Evolutionary conservation across 2,888 invertebrate genomes (phyloP), one percentile per base, ranked within the genome.

Genomic region (Cryptocheilus praepositus): DNA sequence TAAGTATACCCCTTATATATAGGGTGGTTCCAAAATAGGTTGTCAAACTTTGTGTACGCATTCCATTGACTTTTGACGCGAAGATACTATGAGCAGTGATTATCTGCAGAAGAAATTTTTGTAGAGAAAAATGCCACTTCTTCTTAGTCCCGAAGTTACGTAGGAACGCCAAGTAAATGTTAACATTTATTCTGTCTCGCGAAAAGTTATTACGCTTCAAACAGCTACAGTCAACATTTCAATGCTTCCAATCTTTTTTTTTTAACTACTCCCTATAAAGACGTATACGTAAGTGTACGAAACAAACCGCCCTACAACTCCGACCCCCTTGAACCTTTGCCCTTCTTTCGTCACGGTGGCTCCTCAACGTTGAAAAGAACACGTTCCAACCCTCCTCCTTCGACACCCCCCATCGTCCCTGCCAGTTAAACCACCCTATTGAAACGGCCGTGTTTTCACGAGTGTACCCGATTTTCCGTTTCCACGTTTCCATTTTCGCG

Each of bases 281-380:
- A 11, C 36, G 36, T 11, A 36, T 36, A 8, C 11, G 36, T 36
- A 36, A 36, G 36, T n/a, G 18, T 25, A 28, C 18, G 46, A 52
- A 57, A 36, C 36, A 36, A 57, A 66, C 59, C 62, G 64, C 61
- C 61, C 67, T 53, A 64, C 70, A 59, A 58, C 55, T 49, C 28
- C 19, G 22, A 51, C 59, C 63, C 59, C 44, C 62, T 36, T 21
- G 53, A 49, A 55, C 60, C 51, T 45, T 58, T 46, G 59, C 28
- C 66, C 18, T 21, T 49, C 60, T 45, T 49, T 44, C 53, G 25
- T 55, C n/a, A 64, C 62, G 16, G 36, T 55, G 36, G 59, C 28
- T 70, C 67, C 75, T 61, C 36, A 45, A 56, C 62, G 60, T 45
- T 81, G 61, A 70, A 79, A 73, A 71, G 79, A 69, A 79, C 73